phyloP scores from a whole-genome alignment of 2,888 invertebrate species.

The Notodonta dromedarius region DNA sequence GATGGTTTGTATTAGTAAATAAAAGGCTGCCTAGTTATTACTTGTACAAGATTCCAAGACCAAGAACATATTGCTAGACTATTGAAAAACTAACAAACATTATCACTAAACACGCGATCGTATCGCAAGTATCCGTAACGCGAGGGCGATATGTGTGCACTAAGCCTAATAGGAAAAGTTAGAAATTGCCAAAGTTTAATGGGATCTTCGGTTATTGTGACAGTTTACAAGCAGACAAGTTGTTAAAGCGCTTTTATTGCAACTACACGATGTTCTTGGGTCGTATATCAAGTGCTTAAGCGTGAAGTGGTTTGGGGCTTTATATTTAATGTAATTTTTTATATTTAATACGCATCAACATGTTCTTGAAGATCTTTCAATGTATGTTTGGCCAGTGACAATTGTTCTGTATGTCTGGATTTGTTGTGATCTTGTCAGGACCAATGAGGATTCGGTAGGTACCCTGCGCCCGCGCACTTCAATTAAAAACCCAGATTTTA shows the following conservation, averaged over 20 bases:
- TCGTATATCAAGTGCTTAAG: conserved; percentile 4
- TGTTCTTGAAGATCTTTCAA: too few species aligned
- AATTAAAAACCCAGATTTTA: too few species aligned
- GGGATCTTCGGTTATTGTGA: conserved; percentile 77
- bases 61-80: conserved; percentile 19
- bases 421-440: too few species aligned
- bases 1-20: too few species aligned
- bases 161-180: conserved; percentile 76
- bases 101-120: conserved; percentile 33
- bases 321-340: background rate
- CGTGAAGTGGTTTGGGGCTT: background rate
- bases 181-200: conserved; percentile 77
- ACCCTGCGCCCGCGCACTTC: too few species aligned
- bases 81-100: conserved; percentile 33
- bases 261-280: conserved; percentile 42
- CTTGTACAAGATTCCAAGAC: too few species aligned
- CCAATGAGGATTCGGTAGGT: too few species aligned
- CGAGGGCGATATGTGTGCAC: conserved; percentile 59
- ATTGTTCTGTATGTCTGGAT: too few species aligned
- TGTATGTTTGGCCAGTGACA: too few species aligned
- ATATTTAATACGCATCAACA: too few species aligned
- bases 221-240: conserved; percentile 68
- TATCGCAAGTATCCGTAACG: conserved; percentile 35
- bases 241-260: conserved; percentile 63
- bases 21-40: too few species aligned